Base-by-base conservation (phyloP, 2,113 vertebrate species). In the Hyaena hyaena region DNA sequence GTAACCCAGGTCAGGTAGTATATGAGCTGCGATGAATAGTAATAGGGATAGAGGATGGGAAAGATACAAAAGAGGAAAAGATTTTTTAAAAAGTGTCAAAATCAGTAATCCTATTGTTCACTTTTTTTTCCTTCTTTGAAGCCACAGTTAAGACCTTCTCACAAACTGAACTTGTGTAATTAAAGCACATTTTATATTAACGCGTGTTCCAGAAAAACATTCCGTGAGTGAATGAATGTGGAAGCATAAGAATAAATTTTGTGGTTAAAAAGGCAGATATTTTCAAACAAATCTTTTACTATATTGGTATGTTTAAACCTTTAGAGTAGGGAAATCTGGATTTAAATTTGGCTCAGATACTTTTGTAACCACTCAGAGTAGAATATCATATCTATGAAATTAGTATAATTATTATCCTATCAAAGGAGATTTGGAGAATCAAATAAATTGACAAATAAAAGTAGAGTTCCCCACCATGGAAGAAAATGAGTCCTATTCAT, bases 281-380 rank as follows among this genome's bases (percentile, higher is more conserved):
- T 93, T 91, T 92, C 48, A 65, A 93, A 89, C 28, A 85, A 88
- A n/a, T 68, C 24, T 92, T 74, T 90, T 82, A 53, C 5, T 87
- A 35, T 58, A 31, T 33, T n/a, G 7, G 39, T 14, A 23, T 7
- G 0, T 77, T 89, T 92, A 82, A 82, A 87, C 55, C 6, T 94
- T 48, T 73, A 83, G 10, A 50, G 8, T 79, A 83, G 16, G 5
- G 5, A 2, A 82, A 1, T 43, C 5, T 86, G 24, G 31, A 43
- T 80, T 93, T 48, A 79, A 93, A 80, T 77, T 23, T 69, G 50
- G 2, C 58, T 84, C 68, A 68, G 31, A 96, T 1, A 48, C 7
- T 79, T 82, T 43, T 86, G 84, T 83, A 93, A 68, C 6, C 23
- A 63, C 50, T 86, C 28, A 10, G 1, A 63, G 10, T 63, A 82